Conservation (phyloP, 2,888 invertebrate species). For the Philonicus albiceps region DNA sequence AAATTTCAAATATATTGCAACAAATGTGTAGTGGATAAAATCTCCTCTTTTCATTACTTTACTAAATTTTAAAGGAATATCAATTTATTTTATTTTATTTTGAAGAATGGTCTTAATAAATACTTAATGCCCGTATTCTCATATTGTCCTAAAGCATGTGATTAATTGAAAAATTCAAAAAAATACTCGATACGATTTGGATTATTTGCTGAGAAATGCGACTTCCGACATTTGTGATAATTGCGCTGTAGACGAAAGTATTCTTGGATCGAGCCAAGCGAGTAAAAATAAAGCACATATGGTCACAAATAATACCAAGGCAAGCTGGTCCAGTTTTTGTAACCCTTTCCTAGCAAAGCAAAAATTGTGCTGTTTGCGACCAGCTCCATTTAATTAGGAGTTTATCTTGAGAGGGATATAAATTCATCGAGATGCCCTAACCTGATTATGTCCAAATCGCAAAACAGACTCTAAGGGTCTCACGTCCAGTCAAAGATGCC, state of each 20-base stretch:
- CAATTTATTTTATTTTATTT: no score
- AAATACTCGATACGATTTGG: not conserved
- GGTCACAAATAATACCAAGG: not conserved
- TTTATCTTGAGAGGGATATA: constrained; percentile 29
- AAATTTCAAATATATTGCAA: no score
- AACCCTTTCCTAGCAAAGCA: not conserved
- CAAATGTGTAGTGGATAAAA: no score
- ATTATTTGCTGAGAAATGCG: not conserved
- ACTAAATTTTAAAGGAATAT: no score
- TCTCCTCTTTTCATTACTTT: no score
- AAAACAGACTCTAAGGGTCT: constrained; percentile 11
- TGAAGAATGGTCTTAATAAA: no score
- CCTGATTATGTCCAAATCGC: constrained; percentile 23
- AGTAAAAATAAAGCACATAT: not conserved
- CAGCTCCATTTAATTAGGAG: constrained; percentile 33
- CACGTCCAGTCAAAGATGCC: not conserved
- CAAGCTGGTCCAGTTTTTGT: not conserved
- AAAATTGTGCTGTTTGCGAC: not conserved
- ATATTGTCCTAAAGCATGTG: not conserved
- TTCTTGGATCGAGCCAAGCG: not conserved
- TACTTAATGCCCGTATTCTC: not conserved
- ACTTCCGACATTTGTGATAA: not conserved
- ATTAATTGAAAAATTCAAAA: not conserved
- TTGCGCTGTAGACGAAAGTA: not conserved
- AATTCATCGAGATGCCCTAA: constrained; percentile 24